Conservation (phyloP, 2,113 vertebrate genomes). For the Haemorhous mexicanus region DNA sequence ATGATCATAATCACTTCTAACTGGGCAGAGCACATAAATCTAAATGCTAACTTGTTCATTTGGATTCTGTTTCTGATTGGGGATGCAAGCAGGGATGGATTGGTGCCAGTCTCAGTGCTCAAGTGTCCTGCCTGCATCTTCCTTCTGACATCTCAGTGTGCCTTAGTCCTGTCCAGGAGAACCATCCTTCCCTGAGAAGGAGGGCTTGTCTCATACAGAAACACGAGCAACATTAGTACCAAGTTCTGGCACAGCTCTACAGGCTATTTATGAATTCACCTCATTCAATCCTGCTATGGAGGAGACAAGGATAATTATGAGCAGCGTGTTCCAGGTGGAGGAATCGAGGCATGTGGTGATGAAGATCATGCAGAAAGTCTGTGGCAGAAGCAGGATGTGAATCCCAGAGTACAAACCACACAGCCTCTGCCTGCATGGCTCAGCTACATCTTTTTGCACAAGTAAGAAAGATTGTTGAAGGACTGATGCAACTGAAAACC, state of each 20-base stretch:
- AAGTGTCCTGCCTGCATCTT: not conserved
- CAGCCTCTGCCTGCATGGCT: not conserved
- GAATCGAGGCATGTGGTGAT: not conserved
- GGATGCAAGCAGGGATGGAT: not conserved
- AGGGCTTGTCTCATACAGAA: not conserved
- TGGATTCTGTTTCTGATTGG: not conserved
- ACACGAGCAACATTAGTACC: not conserved
- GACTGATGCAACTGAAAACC: not conserved
- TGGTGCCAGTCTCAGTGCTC: not conserved
- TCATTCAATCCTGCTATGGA: not conserved
- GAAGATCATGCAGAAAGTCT: not conserved
- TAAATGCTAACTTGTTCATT: not conserved
- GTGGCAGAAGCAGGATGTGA: not conserved
- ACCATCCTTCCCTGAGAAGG: not conserved
- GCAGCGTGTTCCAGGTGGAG: not conserved
- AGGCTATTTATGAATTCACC: not conserved
- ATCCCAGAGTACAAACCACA: not conserved
- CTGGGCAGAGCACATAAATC: not conserved
- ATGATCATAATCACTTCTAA: not conserved
- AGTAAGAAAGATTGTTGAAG: not conserved
- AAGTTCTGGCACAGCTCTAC: not conserved
- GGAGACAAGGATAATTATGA: not conserved
- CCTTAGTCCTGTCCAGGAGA: not conserved
- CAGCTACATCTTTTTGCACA: not conserved
- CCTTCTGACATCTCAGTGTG: not conserved